phyloP scores from a whole-genome alignment of 2,888 invertebrate genomes.

The Alcis repandata region DNA sequence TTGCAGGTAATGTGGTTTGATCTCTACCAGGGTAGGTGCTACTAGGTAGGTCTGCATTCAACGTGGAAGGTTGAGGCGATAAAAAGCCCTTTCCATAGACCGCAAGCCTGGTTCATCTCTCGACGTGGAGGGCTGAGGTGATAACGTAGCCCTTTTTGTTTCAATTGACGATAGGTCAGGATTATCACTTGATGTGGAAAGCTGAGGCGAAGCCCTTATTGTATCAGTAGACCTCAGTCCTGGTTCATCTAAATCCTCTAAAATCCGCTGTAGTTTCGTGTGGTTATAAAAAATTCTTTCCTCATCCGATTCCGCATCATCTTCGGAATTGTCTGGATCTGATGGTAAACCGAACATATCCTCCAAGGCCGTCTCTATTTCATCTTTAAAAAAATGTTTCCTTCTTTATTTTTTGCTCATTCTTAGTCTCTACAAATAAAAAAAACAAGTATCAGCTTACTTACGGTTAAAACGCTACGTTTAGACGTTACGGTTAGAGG shows the following conservation, averaged over 20 bases:
- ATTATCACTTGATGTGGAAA: background rate
- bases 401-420: constrained; percentile 4
- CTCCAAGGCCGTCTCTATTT: constrained; percentile 1
- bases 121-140: too few relatives aligned
- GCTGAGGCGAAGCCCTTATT: constrained; percentile 4
- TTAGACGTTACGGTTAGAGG: constrained; percentile 7
- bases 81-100: too few relatives aligned
- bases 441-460: background rate
- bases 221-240: background rate
- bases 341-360: constrained; percentile 6
- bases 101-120: too few relatives aligned
- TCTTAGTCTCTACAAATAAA: background rate
- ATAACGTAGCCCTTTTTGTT: background rate
- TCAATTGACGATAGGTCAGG: background rate
- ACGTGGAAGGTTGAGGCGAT: too few relatives aligned
- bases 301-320: constrained; percentile 4
- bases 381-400: background rate
- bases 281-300: background rate
- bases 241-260: constrained; percentile 10
- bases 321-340: constrained; percentile 4
- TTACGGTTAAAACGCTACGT: background rate
- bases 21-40: too few relatives aligned
- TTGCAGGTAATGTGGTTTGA: too few relatives aligned
- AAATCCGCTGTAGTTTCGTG: constrained; percentile 2
- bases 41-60: too few relatives aligned